Base-by-base conservation (phyloP, 2,113 vertebrate species). In the Gobius niger region DNA sequence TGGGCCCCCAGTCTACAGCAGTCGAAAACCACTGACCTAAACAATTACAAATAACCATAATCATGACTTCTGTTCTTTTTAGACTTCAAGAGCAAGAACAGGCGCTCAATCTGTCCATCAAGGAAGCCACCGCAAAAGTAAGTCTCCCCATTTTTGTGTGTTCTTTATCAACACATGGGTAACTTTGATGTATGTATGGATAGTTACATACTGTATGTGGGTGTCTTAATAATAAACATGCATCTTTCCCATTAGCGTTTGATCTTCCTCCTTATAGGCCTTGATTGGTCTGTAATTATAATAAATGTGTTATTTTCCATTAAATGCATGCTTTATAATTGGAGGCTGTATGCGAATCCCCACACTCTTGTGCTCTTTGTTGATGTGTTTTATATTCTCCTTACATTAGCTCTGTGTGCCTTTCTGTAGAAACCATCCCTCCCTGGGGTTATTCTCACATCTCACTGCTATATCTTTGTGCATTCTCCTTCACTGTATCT, bases 1-100 rank as follows among this genome's bases (percentile, higher is more conserved):
- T 34, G 24, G 24, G 24, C 3, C 24, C 24, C 24, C 24, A 34
- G 24, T 34, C 24, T 34, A 34, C 3, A 34, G 24, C 24, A 34
- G 24, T 34, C 24, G 24, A 34, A 4, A 34, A 34, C 24, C 24
- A 34, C 24, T 34, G 24, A 34, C 24, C 24, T 34, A 4, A 34
- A 34, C 52, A 54, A 24, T 24, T 54, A 24, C 0, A 54, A 19
- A 11, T 1, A 11, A 12, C 18, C 18, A 12, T 24, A 54, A 54
- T 54, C 4, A 0, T 6, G 40, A 40, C 42, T 9, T 82, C 42
- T 62, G 78, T 44, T 83, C 84, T 82, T 83, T 68, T 59, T 72
- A 98, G 96, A 87, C 94, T 97, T 81, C 94, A 93, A 80, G 93
- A 95, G 68, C 93, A 92, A 78, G 93, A 95, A 65, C 91, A 91